These are phyloP conservation scores for Acrossocheilus fasciatus DNA, from an alignment of 2,797 vertebrate species.

Conservation along the genomic window DNA sequence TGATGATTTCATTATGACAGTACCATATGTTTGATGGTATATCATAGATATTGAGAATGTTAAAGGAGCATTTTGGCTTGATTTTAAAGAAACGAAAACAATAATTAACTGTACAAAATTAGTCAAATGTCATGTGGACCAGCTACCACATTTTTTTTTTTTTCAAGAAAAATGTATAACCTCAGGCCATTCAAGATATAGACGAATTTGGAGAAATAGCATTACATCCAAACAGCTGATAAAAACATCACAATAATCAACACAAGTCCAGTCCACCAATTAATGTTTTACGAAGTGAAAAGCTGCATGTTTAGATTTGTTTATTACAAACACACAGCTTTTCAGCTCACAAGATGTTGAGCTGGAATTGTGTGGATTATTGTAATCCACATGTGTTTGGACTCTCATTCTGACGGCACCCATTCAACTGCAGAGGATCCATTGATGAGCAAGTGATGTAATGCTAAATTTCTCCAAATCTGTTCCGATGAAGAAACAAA, in stretches of 20 bases:
- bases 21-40: constrained; percentile 33
- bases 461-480: background rate
- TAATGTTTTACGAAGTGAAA: background rate
- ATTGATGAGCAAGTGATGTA: background rate
- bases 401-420: background rate
- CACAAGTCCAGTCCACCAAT: background rate
- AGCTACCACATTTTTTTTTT: background rate
- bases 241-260: background rate
- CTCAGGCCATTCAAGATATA: background rate
- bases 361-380: background rate
- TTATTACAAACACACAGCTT: background rate
- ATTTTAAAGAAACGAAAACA: background rate
- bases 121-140: background rate
- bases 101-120: background rate
- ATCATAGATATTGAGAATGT: background rate
- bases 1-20: constrained; percentile 41
- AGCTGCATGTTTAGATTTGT: background rate
- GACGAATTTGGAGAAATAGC: background rate
- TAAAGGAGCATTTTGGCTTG: background rate
- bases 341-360: background rate
- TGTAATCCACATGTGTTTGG: no score
- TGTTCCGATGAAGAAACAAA: background rate
- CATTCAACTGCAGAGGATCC: background rate
- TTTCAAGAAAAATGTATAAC: background rate
- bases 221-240: background rate